Conservation (phyloP, 1,140 invertebrate genomes). For the Chlorops oryzae region DNA sequence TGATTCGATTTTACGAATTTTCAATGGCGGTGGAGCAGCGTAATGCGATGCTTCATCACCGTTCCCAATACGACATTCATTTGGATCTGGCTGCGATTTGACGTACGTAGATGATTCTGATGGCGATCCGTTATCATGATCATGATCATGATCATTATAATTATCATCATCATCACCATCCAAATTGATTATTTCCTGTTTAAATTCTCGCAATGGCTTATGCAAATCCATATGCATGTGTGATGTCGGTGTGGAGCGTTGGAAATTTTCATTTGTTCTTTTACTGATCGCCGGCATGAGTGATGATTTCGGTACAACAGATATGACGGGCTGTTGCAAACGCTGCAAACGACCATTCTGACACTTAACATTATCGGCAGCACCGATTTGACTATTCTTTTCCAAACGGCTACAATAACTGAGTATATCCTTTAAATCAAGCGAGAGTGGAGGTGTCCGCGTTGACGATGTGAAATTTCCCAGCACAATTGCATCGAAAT, state of each 20-base stretch:
- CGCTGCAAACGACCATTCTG: too few species aligned
- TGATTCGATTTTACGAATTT: slow-evolving; percentile 32
- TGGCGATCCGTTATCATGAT: neutral
- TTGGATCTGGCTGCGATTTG: too few species aligned
- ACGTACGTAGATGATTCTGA: slow-evolving; percentile 7
- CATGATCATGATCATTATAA: neutral
- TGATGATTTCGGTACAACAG: too few species aligned
- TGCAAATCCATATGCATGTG: too few species aligned
- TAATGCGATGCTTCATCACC: too few species aligned
- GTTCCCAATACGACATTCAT: too few species aligned
- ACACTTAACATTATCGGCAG: too few species aligned
- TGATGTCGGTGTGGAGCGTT: too few species aligned
- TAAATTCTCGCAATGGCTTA: slow-evolving; percentile 27
- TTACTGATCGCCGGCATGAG: too few species aligned
- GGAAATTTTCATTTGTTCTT: too few species aligned
- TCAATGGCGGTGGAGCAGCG: slow-evolving; percentile 15
- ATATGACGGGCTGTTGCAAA: too few species aligned
- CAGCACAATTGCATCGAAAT: slow-evolving; percentile 30
- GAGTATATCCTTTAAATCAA: slow-evolving; percentile 40
- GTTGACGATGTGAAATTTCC: slow-evolving; percentile 20
- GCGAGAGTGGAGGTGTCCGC: slow-evolving; percentile 23
- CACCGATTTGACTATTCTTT: slow-evolving; percentile 22
- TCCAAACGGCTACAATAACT: slow-evolving; percentile 23
- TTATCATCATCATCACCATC: slow-evolving; percentile 27
- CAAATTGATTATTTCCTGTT: slow-evolving; percentile 30